phyloP scores from a whole-genome alignment of 2,888 invertebrate genomes.

The Calliopum simillimum region DNA sequence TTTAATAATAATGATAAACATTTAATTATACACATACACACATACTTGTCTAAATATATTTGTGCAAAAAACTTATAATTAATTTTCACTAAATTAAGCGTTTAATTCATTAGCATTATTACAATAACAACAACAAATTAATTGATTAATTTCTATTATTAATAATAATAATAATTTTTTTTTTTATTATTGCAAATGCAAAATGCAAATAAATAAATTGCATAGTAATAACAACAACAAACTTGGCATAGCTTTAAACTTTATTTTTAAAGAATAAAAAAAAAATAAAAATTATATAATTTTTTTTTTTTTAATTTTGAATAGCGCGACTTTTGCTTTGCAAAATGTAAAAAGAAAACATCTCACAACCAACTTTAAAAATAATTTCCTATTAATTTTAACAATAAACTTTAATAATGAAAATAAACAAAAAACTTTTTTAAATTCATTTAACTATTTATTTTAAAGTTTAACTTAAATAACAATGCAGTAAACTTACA shows the following conservation, averaged over 20 bases:
- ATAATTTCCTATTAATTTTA: constrained; percentile 59
- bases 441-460: constrained; percentile 27
- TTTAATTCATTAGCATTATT: constrained; percentile 9
- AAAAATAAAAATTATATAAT: constrained; percentile 21
- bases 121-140: neutral
- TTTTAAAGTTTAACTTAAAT: constrained; percentile 36
- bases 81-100: constrained; percentile 1
- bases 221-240: constrained; percentile 39
- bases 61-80: constrained; percentile 2
- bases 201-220: constrained; percentile 22
- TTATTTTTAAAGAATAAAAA: constrained; percentile 10
- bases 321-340: constrained; percentile 37
- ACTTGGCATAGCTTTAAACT: constrained; percentile 64
- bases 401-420: constrained; percentile 27
- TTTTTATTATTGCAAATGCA: constrained; percentile 30
- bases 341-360: neutral
- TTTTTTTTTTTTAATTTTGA: constrained; percentile 10
- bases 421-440: constrained; percentile 20
- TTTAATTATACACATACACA: too few species aligned
- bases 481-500: constrained; percentile 54
- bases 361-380: constrained; percentile 4
- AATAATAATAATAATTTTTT: constrained; percentile 5
- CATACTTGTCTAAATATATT: neutral
- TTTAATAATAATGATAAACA: too few species aligned
- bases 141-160: neutral